Base-by-base conservation (phyloP, 2,113 vertebrate genomes). In the Heteronetta atricapilla region DNA sequence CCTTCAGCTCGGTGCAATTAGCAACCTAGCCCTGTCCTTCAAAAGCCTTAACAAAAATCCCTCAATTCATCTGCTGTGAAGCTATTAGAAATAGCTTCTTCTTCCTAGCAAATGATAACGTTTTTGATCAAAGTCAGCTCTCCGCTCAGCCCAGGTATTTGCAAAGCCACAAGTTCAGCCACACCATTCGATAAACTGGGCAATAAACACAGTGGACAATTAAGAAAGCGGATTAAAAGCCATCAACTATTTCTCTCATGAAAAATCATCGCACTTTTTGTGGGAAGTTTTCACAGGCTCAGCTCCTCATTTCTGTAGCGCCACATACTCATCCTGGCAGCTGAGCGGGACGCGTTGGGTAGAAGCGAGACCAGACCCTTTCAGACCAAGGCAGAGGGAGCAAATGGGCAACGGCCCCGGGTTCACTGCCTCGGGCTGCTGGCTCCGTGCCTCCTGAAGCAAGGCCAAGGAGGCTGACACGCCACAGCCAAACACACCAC, bases 291-390 rank as follows among this genome's bases (percentile, higher is more conserved):
- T 34, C 13, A 8, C 0, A 38, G n/a, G 28, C 19, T 87, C 8
- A 9, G 11, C 21, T 73, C 48, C 28, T n/a, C 46, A 34, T 14
- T 19, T 67, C 38, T 34, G 48, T 11, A 13, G 26, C 46, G 36
- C 25, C 52, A 53, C n/a, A 23, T 26, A 52, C 17, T 13, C n/a
- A 83, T 14, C 38, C 25, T 63, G 16, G 6, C 26, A 23, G 33
- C 34, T 13, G 9, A n/a, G 28, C 1, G 29, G 89, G 19, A 94
- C 23, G 40, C 11, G 9, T 6, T 0, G 0, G n/a, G 5, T 19
- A 38, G 50, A 89, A 53, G 29, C 1, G 19, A 87, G 59, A 22
- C 1, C 1, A 42, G 50, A 34, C 17, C 10, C 10, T 4, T 22
- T 42, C 6, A 74, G 75, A 53, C 8, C 25, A 69, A 75, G 38